Percentiles rank a stretch among this genome's conserved stretches.
Conservation (phyloP, 2,888 invertebrate species). For the Phaedon cochleariae region DNA sequence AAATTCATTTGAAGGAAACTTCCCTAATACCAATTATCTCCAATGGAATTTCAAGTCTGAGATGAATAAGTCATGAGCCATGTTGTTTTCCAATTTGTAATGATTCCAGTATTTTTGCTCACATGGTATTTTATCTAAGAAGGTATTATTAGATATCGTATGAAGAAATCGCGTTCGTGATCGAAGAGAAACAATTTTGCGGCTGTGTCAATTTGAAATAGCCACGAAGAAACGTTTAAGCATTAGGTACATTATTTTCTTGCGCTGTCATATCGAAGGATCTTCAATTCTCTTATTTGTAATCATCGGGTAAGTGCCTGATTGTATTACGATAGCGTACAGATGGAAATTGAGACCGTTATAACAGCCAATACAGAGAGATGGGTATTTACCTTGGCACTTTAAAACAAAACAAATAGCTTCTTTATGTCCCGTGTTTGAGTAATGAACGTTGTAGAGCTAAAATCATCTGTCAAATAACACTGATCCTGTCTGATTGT, state of each 20-base stretch:
- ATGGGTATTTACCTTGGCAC: background rate
- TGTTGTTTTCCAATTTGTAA: too few species aligned
- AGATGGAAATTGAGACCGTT: background rate
- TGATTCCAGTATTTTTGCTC: background rate
- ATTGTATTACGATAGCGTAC: background rate
- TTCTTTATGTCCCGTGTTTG: too few species aligned
- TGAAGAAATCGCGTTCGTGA: background rate
- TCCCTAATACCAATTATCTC: too few species aligned
- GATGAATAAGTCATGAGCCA: too few species aligned
- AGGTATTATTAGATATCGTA: background rate
- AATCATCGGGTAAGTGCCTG: background rate
- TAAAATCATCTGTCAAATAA: too few species aligned
- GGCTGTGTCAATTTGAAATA: background rate
- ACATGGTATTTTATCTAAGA: background rate
- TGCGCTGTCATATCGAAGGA: background rate
- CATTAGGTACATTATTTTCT: background rate
- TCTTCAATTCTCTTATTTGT: background rate
- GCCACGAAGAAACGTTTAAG: background rate
- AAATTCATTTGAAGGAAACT: too few species aligned
- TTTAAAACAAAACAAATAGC: too few species aligned
- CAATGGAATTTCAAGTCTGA: too few species aligned
- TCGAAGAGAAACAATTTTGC: background rate
- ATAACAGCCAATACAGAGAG: background rate
- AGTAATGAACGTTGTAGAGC: too few species aligned
- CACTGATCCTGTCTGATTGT: too few species aligned